Evolutionary conservation across 2,797 vertebrate species (phyloP), one percentile per base, ranked within the genome.

Genomic region (Poeciliopsis turneri): DNA sequence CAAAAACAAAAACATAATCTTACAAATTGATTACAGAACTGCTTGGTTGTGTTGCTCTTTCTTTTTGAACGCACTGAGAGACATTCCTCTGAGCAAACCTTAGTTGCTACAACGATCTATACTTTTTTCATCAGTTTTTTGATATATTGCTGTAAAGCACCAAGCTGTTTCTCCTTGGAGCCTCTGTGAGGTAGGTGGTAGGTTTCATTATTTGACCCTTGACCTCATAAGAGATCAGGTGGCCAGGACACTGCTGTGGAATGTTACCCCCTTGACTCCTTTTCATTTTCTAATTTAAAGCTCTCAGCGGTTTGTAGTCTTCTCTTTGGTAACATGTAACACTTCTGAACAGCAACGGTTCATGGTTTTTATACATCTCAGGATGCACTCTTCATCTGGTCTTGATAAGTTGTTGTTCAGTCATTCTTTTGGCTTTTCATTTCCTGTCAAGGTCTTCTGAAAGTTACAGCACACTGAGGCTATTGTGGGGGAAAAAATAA

Each of bases 211-310:
- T 79, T 76, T 91, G 89, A 94, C 90, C 91, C 68, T 73, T 90
- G 90, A 93, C 89, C 91, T 90, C 89, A 82, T 84, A 81, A 88
- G 85, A 87, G 91, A 93, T 93, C 92, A 93, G 88, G 89, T 93
- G 92, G 92, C 92, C 88, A 80, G 86, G 90, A 90, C 87, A 83
- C 75, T 84, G 83, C 89, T 84, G 77, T 74, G 92, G 93, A 94
- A 94, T 93, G 94, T 89, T 91, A 46, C 82, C 90, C 86, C 86
- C 84, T 87, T 87, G 90, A 92, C 90, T 90, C 66, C 76, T 87
- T 90, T 93, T 89, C 78, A 84, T 90, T 93, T 93, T 92, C 78
- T 85, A 87, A 92, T 90, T 93, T 53, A 85, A 92, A 91, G 84
- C 84, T 80, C 81, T 84, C 73, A 72, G 78, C 78, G 71, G 78